Evolutionary conservation across 2,797 vertebrate genomes (phyloP).

Genomic region (Limnodromus scolopaceus): DNA sequence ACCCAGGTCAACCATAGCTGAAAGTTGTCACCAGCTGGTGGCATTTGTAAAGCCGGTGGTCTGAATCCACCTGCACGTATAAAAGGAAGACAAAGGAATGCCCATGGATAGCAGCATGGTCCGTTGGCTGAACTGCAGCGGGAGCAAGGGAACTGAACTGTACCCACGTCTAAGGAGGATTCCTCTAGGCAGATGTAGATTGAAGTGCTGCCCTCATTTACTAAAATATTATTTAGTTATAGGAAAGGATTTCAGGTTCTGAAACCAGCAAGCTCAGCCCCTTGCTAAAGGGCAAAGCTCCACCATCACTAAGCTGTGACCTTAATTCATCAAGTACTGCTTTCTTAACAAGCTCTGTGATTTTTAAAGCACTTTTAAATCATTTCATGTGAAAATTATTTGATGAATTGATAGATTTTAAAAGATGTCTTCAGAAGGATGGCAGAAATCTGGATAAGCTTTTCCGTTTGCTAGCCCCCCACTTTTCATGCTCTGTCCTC

Average conservation of each 20-base stretch:
- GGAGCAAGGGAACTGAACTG: background rate
- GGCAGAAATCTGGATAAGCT: background rate
- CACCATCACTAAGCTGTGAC: background rate
- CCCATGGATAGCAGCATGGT: background rate
- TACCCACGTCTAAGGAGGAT: background rate
- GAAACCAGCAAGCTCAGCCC: background rate
- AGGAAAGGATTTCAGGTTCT: background rate
- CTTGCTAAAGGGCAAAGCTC: background rate
- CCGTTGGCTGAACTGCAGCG: background rate
- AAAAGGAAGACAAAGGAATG: constrained; percentile 12
- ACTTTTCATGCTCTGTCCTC: background rate
- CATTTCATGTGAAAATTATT: background rate
- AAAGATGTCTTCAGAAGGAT: background rate
- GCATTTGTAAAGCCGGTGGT: background rate
- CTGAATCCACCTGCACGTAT: constrained; percentile 25
- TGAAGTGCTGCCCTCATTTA: background rate
- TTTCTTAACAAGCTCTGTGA: background rate
- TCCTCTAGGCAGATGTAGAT: background rate
- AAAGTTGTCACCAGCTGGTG: background rate
- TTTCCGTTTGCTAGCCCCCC: background rate
- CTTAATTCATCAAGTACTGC: background rate
- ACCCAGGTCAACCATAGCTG: background rate
- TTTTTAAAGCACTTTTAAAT: background rate
- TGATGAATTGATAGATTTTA: background rate
- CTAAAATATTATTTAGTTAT: background rate